These are phyloP conservation scores for Leuciscus idus DNA, from an alignment of 2,113 vertebrate species.

Conservation along the genomic window DNA sequence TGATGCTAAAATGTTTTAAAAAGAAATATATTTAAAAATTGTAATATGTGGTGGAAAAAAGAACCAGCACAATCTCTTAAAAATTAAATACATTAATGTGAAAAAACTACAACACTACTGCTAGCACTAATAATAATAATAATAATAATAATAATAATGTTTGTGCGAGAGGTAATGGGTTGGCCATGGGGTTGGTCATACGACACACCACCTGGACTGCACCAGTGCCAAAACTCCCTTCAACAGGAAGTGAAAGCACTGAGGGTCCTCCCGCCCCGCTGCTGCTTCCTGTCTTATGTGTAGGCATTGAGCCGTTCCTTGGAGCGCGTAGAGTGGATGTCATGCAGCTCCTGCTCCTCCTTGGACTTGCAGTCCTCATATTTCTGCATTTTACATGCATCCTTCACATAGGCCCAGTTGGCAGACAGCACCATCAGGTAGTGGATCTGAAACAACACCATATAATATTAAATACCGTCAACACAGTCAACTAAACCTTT, in stretches of 20 bases:
- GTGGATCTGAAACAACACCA: conserved; percentile 79
- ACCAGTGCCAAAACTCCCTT: conserved; percentile 51
- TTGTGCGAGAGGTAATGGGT: conserved; percentile 77
- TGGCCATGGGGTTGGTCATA: conserved; percentile 67
- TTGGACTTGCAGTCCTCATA: conserved; percentile 99
- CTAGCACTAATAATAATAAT: conserved; percentile 60
- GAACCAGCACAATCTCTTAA: conserved; percentile 28
- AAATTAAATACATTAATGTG: conserved; percentile 36
- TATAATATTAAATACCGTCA: not conserved
- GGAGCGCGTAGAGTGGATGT: conserved; percentile 99
- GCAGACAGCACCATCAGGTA: conserved; percentile 99
- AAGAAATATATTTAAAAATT: conserved; percentile 50
- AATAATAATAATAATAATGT: conserved; percentile 68
- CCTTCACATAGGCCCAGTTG: conserved; percentile 99
- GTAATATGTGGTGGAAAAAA: conserved; percentile 46
- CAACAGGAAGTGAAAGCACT: conserved; percentile 53
- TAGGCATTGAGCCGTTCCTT: conserved; percentile 99
- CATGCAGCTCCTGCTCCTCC: conserved; percentile 98
- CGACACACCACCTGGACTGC: conserved; percentile 76
- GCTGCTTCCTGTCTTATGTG: conserved; percentile 83
- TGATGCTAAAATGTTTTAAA: conserved; percentile 52
- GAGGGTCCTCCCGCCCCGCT: conserved; percentile 47
- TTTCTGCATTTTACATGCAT: conserved; percentile 98
- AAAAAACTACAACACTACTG: conserved; percentile 63
- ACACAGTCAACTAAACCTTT: not conserved